Base-by-base conservation (phyloP, 2,113 vertebrate species). In the Monopterus albus region DNA sequence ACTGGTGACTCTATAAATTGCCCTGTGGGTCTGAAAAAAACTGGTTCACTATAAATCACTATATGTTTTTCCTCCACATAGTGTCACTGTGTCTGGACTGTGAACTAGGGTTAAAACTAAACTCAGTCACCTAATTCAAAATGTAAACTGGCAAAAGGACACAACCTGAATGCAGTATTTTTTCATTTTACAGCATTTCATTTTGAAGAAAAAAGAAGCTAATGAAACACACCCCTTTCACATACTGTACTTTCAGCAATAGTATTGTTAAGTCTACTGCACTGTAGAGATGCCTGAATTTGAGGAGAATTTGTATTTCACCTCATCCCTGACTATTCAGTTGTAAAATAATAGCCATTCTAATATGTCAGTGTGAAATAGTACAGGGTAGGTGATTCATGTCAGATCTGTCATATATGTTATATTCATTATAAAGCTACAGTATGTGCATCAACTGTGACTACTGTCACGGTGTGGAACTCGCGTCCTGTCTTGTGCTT, bases 1-100 rank as follows among this genome's bases (percentile, higher is more conserved):
- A n/a, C n/a, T n/a, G n/a, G n/a, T n/a, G n/a, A n/a, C n/a, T n/a
- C n/a, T n/a, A n/a, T n/a, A n/a, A n/a, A n/a, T n/a, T n/a, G n/a
- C n/a, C n/a, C n/a, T n/a, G n/a, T n/a, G n/a, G n/a, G n/a, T n/a
- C n/a, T n/a, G n/a, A n/a, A n/a, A n/a, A n/a, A n/a, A n/a, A n/a
- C n/a, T n/a, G n/a, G n/a, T n/a, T n/a, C n/a, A n/a, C n/a, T n/a
- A n/a, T 47, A n/a, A 11, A 17, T 50, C 2, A 21, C 18, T 38
- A 13, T 87, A 52, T 70, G 26, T 50, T 14, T 66, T 69, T 49
- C 61, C 28, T 72, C 88, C 86, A 85, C 81, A 81, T 2, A 15
- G 71, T 80, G 88, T 85, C 88, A 56, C 84, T 88, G 72, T 83
- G 56, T 17, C 47, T 21, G 55, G 62, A 23, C 29, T 66, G 33